Conservation (phyloP, 2,113 vertebrate genomes). For the Rhadina sibilatrix region DNA sequence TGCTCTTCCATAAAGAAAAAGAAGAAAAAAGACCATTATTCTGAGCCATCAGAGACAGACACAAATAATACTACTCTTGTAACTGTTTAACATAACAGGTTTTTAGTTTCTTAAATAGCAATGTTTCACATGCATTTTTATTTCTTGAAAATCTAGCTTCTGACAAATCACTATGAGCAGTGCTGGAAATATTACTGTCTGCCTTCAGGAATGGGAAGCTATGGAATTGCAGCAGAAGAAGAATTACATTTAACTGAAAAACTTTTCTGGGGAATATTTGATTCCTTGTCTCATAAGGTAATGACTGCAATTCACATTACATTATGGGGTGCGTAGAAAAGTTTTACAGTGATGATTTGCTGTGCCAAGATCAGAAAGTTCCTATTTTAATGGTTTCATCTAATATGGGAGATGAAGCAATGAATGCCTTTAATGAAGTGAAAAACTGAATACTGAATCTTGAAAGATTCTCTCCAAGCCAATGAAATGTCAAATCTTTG, state of each 20-base stretch:
- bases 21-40: background rate
- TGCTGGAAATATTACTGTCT: slow-evolving; percentile 99
- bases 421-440: background rate
- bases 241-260: slow-evolving; percentile 96
- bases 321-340: background rate
- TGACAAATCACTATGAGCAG: slow-evolving; percentile 96
- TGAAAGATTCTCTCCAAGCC: background rate
- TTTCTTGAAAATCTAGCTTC: slow-evolving; percentile 77
- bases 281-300: slow-evolving; percentile 96
- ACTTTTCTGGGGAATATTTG: slow-evolving; percentile 98
- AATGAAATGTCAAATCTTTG: background rate
- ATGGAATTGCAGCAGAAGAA: slow-evolving; percentile 90
- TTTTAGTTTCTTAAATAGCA: background rate
- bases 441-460: background rate
- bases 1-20: background rate
- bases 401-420: background rate
- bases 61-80: background rate
- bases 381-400: background rate
- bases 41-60: background rate
- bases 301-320: background rate
- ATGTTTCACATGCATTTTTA: background rate
- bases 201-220: slow-evolving; percentile 92
- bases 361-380: background rate
- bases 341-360: background rate
- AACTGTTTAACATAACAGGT: background rate